Base-by-base conservation (phyloP, 2,797 vertebrate species). In the Acanthurus tractus region DNA sequence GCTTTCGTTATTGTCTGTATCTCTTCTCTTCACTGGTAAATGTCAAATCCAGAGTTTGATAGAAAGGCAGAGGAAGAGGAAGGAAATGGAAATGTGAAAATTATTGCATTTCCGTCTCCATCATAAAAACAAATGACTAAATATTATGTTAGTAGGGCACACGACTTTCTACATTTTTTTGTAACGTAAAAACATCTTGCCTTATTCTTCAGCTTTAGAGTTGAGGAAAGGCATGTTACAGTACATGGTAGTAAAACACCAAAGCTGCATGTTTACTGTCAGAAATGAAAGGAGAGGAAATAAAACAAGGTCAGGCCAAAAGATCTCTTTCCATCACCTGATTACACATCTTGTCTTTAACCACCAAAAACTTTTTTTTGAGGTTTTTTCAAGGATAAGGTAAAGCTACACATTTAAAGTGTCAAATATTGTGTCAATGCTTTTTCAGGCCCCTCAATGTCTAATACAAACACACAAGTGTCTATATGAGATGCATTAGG, bases 171-270 rank as follows among this genome's bases (percentile, higher is more conserved):
- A 65, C 14, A 17, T 59, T 59, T 34, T 3, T 57, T 15, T 49
- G 25, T 50, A 49, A 72, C 45, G 15, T 4, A 29, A 54, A 76
- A 5, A 55, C 17, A 8, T 48, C 22, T 44, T 22, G 10, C 34
- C 42, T 55, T 52, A 40, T 57, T 44, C 29, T 22, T 44, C 14
- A 15, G 9, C 23, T 14, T 55, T 55, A 14, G 49, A 48, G 6
- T 22, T 40, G 34, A 50, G 8, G 22, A 44, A 56, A 2, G n/a
- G 22, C 17, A 42, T 38, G 8, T 8, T 40, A 46, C 45, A 36
- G n/a, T 23, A 57, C 25, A 38, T 45, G 63, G 52, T 45, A 71
- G 63, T 11, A 58, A 63, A 63, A 68, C 52, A 79, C 54, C 69
- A 85, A n/a, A 55, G 52, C 53, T 55, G 22, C 25, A 54, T 34